Percentiles rank a stretch among this genome's conserved stretches.
Conservation (phyloP, 1,140 invertebrate genomes). For the Brachionus calyciflorus region DNA sequence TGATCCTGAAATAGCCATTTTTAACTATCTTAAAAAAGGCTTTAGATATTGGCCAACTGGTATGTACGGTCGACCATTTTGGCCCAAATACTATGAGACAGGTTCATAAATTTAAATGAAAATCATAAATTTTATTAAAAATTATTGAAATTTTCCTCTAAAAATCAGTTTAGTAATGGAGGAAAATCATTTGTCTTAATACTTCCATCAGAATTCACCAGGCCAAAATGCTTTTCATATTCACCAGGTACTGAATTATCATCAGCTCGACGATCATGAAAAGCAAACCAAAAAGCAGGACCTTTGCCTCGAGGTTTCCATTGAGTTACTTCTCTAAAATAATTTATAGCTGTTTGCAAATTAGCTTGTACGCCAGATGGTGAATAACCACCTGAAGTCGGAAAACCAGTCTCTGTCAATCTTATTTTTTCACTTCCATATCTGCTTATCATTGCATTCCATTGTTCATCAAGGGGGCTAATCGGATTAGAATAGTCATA, state of each 20-base stretch:
- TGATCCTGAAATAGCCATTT: slow-evolving; percentile 60
- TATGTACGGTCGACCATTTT: slow-evolving; percentile 60
- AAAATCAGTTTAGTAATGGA: no score
- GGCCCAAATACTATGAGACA: slow-evolving; percentile 53
- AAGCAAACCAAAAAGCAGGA: slow-evolving; percentile 20
- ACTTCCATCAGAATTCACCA: slow-evolving; percentile 8
- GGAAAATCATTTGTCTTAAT: not conserved
- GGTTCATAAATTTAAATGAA: no score
- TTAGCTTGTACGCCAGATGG: not conserved
- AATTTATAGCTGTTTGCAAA: not conserved
- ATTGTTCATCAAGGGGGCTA: not conserved
- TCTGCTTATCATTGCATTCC: not conserved
- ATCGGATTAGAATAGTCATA: slow-evolving; percentile 15
- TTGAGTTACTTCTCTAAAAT: not conserved
- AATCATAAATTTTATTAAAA: no score
- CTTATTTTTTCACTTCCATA: not conserved
- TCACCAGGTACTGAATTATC: not conserved
- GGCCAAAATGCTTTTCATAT: slow-evolving; percentile 16
- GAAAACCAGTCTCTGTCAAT: slow-evolving; percentile 10
- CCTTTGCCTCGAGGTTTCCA: not conserved
- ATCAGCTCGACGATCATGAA: slow-evolving; percentile 4
- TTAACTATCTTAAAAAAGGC: slow-evolving; percentile 61
- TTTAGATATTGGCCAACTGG: slow-evolving; percentile 62
- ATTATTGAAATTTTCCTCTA: no score
- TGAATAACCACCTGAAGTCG: not conserved